Base-by-base conservation (phyloP, 2,113 vertebrate genomes). In the Cheirogaleus medius region DNA sequence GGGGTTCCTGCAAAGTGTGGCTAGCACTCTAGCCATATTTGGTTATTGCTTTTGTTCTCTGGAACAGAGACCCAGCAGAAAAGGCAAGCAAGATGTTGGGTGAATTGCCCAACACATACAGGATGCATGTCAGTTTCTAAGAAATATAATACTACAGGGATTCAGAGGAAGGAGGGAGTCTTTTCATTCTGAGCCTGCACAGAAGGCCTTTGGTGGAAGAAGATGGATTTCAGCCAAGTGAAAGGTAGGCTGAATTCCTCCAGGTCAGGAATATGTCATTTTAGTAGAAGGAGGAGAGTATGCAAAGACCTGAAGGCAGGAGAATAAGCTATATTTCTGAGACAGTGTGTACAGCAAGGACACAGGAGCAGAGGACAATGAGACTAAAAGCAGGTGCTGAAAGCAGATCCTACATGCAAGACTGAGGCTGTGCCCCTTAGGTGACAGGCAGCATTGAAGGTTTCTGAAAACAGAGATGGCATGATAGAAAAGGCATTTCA, bases 31-130 rank as follows among this genome's bases (percentile, higher is more conserved):
- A 58, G 1, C 9, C 14, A 2, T 44, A 63, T 42, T 39, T 86
- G 81, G 23, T 78, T 69, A 81, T 49, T 73, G 25, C 32, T 20
- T 27, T 83, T 71, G 9, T 68, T 89, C 54, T 95, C 74, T 80
- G 66, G 73, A 60, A 90, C 25, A 47, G 18, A 90, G 49, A 84
- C 18, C 39, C 14, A 91, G 8, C 6, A 93, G 47, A 90, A 92
- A 94, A 60, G 17, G 5, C 39, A 91, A 77, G 47, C 37, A 86
- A 78, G 92, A 76, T 20, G 44, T 21, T 58, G 54, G 32, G 6
- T 56, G 60, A 81, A 86, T 25, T 78, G 39, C 34, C 58, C 80
- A 78, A 42, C 5, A 71, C 44, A 71, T 54, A 56, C 20, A 69
- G 39, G 23, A 78, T 37, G 17, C 25, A 74, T 27, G 47, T 74